Conservation (phyloP, 2,113 vertebrate genomes). For the Ceratotherium simum region DNA sequence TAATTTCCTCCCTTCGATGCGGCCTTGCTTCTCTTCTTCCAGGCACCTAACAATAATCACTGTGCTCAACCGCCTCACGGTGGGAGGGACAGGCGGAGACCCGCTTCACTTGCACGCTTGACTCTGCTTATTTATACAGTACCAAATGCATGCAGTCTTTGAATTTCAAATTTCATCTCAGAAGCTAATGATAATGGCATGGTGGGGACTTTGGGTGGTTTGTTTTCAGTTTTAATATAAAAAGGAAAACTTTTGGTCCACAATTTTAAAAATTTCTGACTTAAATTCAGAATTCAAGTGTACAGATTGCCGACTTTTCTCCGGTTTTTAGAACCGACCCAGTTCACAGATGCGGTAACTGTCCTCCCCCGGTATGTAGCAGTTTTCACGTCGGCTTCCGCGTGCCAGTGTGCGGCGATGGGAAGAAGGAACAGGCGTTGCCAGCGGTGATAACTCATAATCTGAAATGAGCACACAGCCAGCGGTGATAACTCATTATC, state of each 20-base stretch:
- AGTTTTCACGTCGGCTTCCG: neutral
- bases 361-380: neutral
- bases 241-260: neutral
- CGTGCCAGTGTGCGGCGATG: neutral
- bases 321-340: neutral
- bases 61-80: neutral
- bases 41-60: neutral
- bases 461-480: neutral
- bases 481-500: neutral
- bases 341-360: neutral
- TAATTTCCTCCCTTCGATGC: neutral
- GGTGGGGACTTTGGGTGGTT: neutral
- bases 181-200: neutral
- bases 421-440: neutral
- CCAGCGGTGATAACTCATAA: neutral
- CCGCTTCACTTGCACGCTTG: neutral
- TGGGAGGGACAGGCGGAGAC: neutral
- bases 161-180: slow-evolving; percentile 8
- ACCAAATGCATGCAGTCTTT: neutral
- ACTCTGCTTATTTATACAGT: neutral
- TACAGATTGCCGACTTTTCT: neutral
- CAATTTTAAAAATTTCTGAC: neutral
- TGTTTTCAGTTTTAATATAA: slow-evolving; percentile 7
- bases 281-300: neutral
- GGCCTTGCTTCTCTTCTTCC: neutral